Percentiles rank a stretch among this genome's conserved stretches.
Evolutionary conservation across 2,888 invertebrate genomes (phyloP).

Genomic region (Rhabditoides inermis): DNA sequence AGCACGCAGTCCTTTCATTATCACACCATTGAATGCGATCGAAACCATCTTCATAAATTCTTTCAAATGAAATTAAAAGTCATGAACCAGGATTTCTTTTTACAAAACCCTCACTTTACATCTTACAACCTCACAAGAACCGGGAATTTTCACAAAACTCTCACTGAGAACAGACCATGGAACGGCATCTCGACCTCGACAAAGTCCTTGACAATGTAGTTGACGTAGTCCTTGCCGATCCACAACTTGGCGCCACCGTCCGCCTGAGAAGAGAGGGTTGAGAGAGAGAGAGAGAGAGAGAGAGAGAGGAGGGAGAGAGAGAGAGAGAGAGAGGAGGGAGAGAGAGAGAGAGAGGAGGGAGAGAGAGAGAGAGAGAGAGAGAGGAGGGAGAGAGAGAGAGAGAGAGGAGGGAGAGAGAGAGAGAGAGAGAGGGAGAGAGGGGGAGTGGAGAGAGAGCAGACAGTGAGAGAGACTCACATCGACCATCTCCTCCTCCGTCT

Average conservation of each 20-base stretch:
- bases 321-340: background rate
- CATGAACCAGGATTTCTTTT: too few species aligned
- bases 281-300: background rate
- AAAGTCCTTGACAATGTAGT: constrained; percentile 56
- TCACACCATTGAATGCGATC: too few species aligned
- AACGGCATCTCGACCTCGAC: constrained; percentile 51
- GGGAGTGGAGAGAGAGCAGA: too few species aligned
- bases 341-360: background rate
- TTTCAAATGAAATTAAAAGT: too few species aligned
- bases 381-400: too few species aligned
- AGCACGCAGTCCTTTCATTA: too few species aligned
- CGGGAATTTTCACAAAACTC: too few species aligned
- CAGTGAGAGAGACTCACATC: too few species aligned
- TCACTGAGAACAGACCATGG: constrained; percentile 26
- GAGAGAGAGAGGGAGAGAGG: background rate
- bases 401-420: background rate
- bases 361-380: background rate
- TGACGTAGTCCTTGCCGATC: constrained; percentile 59
- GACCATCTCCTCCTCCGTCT: constrained; percentile 11
- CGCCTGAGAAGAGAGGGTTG: constrained; percentile 5
- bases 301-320: background rate
- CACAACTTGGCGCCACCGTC: constrained; percentile 54
- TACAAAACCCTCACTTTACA: too few species aligned
- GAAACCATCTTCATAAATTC: too few species aligned
- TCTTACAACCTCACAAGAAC: too few species aligned